Evolutionary conservation across 2,888 invertebrate genomes (phyloP).

Genomic region (Ommatoiulus sabulosus): DNA sequence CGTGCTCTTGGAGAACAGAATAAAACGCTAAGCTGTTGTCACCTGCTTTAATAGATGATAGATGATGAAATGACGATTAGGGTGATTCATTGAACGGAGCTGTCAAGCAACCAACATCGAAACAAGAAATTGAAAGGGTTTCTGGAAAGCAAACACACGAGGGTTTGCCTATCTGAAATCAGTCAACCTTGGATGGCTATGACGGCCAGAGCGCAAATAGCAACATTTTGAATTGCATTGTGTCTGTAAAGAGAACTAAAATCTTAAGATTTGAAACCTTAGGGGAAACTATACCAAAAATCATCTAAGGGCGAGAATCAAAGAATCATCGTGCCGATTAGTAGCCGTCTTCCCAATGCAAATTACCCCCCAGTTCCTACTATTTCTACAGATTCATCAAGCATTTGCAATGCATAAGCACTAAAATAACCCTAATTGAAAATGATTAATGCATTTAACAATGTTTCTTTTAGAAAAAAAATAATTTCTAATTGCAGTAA

Average conservation of each 20-base stretch:
- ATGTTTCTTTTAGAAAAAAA: no score
- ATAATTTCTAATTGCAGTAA: no score
- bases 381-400: no score
- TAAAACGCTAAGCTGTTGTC: constrained; percentile 37
- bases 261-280: no score
- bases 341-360: no score
- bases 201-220: neutral
- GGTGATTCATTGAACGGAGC: constrained; percentile 4
- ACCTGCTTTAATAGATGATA: constrained; percentile 47
- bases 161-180: constrained; percentile 24
- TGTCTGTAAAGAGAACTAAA: neutral
- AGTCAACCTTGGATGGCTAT: neutral
- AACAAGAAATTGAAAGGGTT: constrained; percentile 41
- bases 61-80: constrained; percentile 29
- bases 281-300: no score
- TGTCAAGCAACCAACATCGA: neutral
- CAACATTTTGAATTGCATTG: neutral
- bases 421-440: no score
- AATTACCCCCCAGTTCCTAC: no score
- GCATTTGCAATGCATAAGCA: no score
- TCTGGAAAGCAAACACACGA: neutral
- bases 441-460: no score
- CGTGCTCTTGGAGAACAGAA: neutral
- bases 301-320: no score
- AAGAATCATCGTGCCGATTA: no score